Conservation (phyloP, 2,888 invertebrate genomes). For the Hypercompe scribonia region DNA sequence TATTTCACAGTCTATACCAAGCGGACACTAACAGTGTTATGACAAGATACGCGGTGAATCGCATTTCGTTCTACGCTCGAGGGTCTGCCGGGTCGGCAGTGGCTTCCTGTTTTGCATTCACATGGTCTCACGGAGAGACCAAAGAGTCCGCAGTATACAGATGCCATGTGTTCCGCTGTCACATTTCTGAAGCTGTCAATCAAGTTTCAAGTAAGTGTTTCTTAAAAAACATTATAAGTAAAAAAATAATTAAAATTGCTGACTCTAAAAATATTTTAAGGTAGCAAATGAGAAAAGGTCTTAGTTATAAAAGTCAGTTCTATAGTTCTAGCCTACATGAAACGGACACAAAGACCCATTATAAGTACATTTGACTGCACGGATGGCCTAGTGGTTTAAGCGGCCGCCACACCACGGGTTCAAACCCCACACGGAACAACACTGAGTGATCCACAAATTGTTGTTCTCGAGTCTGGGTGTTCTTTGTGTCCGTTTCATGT, state of each 20-base stretch:
- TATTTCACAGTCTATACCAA: conserved; percentile 90
- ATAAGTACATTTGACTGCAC: no score
- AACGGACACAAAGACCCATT: no score
- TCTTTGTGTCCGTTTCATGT: no score
- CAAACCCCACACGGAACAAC: no score
- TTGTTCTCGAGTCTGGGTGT: no score
- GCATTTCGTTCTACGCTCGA: conserved; percentile 97
- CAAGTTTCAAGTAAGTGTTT: conserved; percentile 89
- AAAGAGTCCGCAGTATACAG: conserved; percentile 96
- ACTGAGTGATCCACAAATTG: no score
- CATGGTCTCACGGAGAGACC: conserved; percentile 97
- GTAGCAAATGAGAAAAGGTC: background rate
- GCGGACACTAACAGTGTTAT: conserved; percentile 93
- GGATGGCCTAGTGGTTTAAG: no score
- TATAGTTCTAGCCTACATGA: no score
- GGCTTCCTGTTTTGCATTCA: conserved; percentile 98
- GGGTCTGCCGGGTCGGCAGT: conserved; percentile 94
- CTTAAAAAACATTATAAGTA: no score
- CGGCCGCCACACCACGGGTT: no score
- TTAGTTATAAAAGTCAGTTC: background rate
- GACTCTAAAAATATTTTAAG: background rate
- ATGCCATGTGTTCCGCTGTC: conserved; percentile 99
- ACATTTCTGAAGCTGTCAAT: conserved; percentile 96
- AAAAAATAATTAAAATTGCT: no score
- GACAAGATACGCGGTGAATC: conserved; percentile 95